Conservation (phyloP, 2,797 vertebrate species). For the Numenius phaeopus region DNA sequence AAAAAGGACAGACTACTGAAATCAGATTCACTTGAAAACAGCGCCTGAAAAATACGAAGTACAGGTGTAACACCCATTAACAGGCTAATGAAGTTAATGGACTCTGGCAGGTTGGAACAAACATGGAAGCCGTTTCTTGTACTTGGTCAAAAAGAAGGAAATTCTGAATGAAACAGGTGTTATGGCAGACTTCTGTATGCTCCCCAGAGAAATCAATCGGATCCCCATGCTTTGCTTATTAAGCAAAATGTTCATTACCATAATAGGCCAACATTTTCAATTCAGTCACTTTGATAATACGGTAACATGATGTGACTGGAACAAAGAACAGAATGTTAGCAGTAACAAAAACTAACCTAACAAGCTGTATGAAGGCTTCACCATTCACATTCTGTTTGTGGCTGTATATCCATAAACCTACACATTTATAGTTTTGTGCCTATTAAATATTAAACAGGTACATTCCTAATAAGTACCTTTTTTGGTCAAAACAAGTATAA, state of each 20-base stretch:
- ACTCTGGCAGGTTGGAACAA: background rate
- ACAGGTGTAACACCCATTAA: background rate
- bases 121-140: background rate
- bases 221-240: background rate
- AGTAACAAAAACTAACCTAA: conserved; percentile 21
- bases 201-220: background rate
- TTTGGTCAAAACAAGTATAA: conserved; percentile 22
- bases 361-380: background rate
- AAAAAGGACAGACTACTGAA: background rate
- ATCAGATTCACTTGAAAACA: background rate
- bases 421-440: background rate
- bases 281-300: background rate
- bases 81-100: background rate
- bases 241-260: background rate
- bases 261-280: background rate
- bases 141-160: background rate
- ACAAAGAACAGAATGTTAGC: background rate
- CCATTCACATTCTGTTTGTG: conserved; percentile 52
- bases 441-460: conserved; percentile 59
- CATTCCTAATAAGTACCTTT: conserved; percentile 29
- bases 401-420: conserved; percentile 12
- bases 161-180: background rate
- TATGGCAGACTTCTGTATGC: background rate
- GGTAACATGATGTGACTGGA: background rate
- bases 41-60: background rate